Conservation (phyloP, 2,797 vertebrate species). For the Percopsis omiscomaycus region DNA sequence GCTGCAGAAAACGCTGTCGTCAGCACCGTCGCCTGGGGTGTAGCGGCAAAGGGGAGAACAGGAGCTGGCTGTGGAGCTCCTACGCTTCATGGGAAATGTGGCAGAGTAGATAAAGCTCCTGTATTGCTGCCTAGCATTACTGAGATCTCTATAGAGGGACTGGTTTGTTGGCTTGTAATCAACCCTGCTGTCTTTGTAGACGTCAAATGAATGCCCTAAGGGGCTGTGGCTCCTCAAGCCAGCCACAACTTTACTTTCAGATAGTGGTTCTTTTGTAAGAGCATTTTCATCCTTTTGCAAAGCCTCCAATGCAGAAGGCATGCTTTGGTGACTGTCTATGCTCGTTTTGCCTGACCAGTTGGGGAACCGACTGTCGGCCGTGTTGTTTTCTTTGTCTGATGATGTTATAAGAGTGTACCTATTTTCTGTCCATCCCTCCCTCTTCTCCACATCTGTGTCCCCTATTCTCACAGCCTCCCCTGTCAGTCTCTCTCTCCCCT, state of each 20-base stretch:
- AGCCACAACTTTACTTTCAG: slow-evolving; percentile 34
- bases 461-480: slow-evolving; percentile 6
- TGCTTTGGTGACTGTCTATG: slow-evolving; percentile 12
- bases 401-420: slow-evolving; percentile 39
- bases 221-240: slow-evolving; percentile 35
- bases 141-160: slow-evolving; percentile 42
- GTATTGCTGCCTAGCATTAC: slow-evolving; percentile 22
- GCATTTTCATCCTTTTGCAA: background rate
- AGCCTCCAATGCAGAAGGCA: background rate
- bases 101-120: slow-evolving; percentile 29
- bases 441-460: slow-evolving; percentile 18
- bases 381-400: slow-evolving; percentile 7
- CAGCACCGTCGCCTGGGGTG: slow-evolving; percentile 50
- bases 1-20: slow-evolving; percentile 76
- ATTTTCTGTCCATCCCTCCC: slow-evolving; percentile 34
- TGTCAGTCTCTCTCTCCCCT: slow-evolving; percentile 35
- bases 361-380: slow-evolving; percentile 14
- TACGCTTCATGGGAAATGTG: slow-evolving; percentile 43
- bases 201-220: slow-evolving; percentile 24
- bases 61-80: slow-evolving; percentile 54
- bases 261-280: slow-evolving; percentile 16
- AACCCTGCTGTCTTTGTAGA: slow-evolving; percentile 24
- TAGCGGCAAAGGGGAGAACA: slow-evolving; percentile 62
- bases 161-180: slow-evolving; percentile 45
- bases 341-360: slow-evolving; percentile 32